These are phyloP conservation scores for Rhincodon typus DNA, from an alignment of 2,797 vertebrate genomes.

Conservation along the genomic window DNA sequence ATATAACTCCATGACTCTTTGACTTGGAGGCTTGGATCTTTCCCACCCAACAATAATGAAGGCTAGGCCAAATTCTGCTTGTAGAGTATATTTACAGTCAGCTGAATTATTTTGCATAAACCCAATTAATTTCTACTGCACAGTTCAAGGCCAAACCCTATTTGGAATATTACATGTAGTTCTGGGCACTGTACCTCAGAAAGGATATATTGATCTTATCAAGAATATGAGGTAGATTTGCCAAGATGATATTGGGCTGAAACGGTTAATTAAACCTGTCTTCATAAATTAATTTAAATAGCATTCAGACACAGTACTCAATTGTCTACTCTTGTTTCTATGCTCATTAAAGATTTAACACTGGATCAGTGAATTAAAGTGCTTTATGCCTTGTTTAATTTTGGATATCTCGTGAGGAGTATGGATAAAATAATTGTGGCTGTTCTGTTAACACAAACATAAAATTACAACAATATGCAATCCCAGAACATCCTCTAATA, in stretches of 20 bases:
- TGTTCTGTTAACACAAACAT: background rate
- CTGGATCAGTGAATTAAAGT: background rate
- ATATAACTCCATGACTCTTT: too few relatives aligned
- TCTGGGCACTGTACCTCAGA: background rate
- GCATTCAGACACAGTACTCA: background rate
- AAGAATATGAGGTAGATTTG: background rate
- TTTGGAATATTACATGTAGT: background rate
- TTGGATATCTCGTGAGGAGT: background rate
- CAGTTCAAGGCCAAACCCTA: background rate
- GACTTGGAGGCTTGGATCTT: too few relatives aligned
- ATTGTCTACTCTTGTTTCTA: background rate
- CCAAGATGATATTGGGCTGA: background rate
- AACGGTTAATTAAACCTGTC: background rate
- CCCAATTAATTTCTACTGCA: background rate
- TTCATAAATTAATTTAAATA: background rate
- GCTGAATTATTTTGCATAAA: background rate
- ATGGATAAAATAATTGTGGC: background rate
- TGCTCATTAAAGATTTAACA: background rate
- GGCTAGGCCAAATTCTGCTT: too few relatives aligned
- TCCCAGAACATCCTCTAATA: background rate
- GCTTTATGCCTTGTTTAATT: background rate
- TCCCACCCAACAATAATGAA: too few relatives aligned
- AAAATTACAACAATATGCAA: background rate
- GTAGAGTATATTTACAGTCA: background rate
- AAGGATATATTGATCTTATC: background rate